Evolutionary conservation across 1,140 invertebrate species (phyloP), one percentile per base, ranked within the genome.

Genomic region (Lepidurus apus): DNA sequence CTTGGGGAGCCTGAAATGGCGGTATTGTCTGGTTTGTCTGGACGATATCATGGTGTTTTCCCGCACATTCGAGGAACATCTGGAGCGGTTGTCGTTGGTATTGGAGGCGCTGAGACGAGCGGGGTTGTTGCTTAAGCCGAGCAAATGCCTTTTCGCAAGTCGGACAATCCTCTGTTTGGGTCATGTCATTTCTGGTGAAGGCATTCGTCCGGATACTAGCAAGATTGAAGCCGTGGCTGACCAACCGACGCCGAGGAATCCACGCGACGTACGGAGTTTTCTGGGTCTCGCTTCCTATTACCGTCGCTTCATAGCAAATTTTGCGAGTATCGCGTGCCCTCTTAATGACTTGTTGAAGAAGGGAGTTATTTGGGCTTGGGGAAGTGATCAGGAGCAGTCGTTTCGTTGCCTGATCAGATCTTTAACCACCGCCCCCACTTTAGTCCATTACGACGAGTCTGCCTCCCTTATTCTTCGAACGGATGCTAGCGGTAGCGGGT

Each of bases 401-500:
- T 45, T 77, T 26, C 24, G n/a, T 3, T 42, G 73, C 13, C 47
- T 77, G 10, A 77, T 34, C 34, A 42, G 13, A 42, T 43, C n/a
- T 0, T 34, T 77, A 47, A 73, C 77, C 17, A 45, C 10, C n/a
- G 65, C 21, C 9, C 42, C 24, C 74, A 47, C 45, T 47, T 47
- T 47, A 47, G 45, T 47, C 45, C 45, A 47, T 47, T 47, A 47
- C 45, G 2, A 47, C 45, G 45, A 47, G 45, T 47, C 45, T 2
- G 45, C 87, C 0, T 85, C 85, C 0, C 87, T 47, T 47, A 47
- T 88, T 77, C 74, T 75, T 13, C 6, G 34, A 75, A 75, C 74
- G 74, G 74, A 75, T 43, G 74, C 74, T 43, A 75, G 74, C 42
- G 43, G 43, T n/a, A 75, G 6, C 34, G 74, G 74, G 11, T 43